Evolutionary conservation across 2,797 vertebrate species (phyloP), one percentile per base, ranked within the genome.

Genomic region (Sandelia bainsii): DNA sequence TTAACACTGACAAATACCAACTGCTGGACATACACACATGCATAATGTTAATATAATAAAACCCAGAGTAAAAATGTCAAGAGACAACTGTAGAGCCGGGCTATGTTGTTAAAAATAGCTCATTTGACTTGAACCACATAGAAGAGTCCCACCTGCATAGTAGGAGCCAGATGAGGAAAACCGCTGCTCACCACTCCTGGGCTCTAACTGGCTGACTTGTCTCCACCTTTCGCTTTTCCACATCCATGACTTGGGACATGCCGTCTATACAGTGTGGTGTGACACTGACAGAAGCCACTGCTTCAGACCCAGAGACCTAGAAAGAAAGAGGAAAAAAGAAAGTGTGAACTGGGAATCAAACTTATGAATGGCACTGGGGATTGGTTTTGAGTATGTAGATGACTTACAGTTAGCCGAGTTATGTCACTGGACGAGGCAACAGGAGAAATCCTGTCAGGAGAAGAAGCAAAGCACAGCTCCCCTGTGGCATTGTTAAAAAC

Each of bases 131-230:
- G 52, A 80, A 80, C 57, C 29, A 53, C 52, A 63, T 22, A 63
- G 12, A 23, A 62, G 49, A 79, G 53, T 71, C 63, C 50, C 88
- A 95, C 94, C 86, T 95, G 91, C 63, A 94, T 85, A 46, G 92
- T 89, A 73, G 92, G 39, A 29, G 81, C 42, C 52, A 79, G 68
- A 79, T 83, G 90, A 44, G 72, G 72, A 72, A 83, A 73, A 25
- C 56, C 77, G 63, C 89, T 86, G 88, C 62, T 86, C 88, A 69
- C 75, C 72, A 44, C 85, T 92, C 68, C 87, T 80, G 45, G 72
- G 77, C 4, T 89, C 56, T 52, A 90, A 91, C 44, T 80, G 72
- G 27, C 72, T 59, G 44, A 89, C 62, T n/a, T 65, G 80, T 53
- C 44, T 62, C 56, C 23, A 50, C 84, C 80, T 27, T 79, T 61